Evolutionary conservation across 2,113 vertebrate species (phyloP).

Genomic region (Nerophis ophidion): DNA sequence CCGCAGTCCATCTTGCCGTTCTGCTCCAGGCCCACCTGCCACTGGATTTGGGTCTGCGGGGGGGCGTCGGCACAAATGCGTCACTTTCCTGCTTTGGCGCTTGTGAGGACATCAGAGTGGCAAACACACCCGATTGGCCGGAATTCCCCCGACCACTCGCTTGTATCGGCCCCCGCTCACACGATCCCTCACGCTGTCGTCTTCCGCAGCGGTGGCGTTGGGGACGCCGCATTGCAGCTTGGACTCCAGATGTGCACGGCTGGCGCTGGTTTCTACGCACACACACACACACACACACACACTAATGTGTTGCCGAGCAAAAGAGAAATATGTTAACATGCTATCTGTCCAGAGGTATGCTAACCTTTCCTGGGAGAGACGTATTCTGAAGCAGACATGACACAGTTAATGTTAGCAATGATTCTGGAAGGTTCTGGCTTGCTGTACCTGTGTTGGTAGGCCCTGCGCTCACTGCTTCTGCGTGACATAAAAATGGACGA

Average conservation of each 20-base stretch:
- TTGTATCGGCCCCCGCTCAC: constrained; percentile 3
- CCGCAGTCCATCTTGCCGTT: constrained; percentile 73
- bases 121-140: constrained; percentile 54
- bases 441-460: constrained; percentile 3
- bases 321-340: not conserved
- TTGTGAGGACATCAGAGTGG: too few species aligned
- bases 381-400: constrained; percentile 24
- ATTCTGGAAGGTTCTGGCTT: not conserved
- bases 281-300: not conserved
- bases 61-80: too few species aligned
- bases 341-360: not conserved
- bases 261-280: constrained; percentile 8
- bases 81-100: not conserved
- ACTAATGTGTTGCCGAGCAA: not conserved
- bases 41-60: constrained; percentile 84
- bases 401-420: not conserved
- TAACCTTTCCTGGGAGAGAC: constrained; percentile 37
- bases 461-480: not conserved
- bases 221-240: constrained; percentile 55
- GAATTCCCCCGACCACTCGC: constrained; percentile 62
- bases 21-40: constrained; percentile 86
- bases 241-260: constrained; percentile 14
- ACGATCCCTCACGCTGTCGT: not conserved
- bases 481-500: not conserved
- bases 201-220: constrained; percentile 26